Base-by-base conservation (phyloP, 2,797 vertebrate genomes). In the Acanthiza pusilla region DNA sequence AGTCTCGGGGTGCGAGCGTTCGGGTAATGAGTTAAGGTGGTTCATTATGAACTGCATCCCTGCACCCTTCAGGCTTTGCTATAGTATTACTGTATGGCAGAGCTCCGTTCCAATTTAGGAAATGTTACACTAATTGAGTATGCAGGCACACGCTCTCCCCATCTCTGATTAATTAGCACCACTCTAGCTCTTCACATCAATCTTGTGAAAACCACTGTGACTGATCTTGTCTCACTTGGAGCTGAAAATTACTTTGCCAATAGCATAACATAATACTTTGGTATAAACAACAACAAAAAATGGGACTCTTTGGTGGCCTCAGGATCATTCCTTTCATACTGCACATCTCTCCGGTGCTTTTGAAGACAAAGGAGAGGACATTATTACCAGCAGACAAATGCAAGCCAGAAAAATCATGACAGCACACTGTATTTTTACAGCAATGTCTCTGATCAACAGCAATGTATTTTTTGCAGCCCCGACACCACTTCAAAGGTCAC, bases 241-340 rank as follows among this genome's bases (percentile, higher is more conserved):
- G 97, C 94, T 97, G 97, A 97, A 98, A 98, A 98, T 97, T 97
- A 97, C 97, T 97, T 96, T 93, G 94, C 97, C 97, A 95, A 97
- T 96, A 97, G 94, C 93, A 96, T 91, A 97, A 91, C 97, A 97
- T 91, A 97, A 97, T 96, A 96, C 87, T 97, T 75, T 23, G 51
- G 29, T 96, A 96, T 91, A 96, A 96, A 97, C 96, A 96, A 97
- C 95, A 97, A 97, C 94, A 97, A 96, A 97, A 90, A 95, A 88
- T 4, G 11, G 78, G 92, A 70, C 71, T 94, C 84, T 85, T 51
- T 29, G 55, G 91, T 89, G 95, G 93, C 93, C 88, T 90, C 87
- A 74, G 92, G 84, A 89, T 96, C 93, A 3, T 96, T 96, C 89
- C 96, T 98, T 98, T 97, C 81, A 97, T 97, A 97, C 85, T 76